These are phyloP conservation scores for Cervus canadensis DNA, from an alignment of 2,113 vertebrate genomes.

Conservation along the genomic window DNA sequence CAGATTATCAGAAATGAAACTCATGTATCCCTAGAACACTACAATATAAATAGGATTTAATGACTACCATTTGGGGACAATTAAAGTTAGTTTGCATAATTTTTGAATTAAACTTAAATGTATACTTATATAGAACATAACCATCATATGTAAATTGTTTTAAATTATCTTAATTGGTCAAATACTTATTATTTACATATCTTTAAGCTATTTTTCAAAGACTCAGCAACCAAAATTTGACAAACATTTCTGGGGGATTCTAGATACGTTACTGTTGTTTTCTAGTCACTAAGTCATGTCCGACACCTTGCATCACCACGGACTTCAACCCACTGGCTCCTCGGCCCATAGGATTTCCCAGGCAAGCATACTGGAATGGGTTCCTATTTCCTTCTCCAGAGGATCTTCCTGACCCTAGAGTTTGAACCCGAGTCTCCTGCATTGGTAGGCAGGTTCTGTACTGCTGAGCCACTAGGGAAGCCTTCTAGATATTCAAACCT, in stretches of 20 bases:
- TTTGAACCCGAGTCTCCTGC: background rate
- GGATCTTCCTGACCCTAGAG: background rate
- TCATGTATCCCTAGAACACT: background rate
- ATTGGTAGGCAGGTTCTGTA: background rate
- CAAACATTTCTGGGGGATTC: background rate
- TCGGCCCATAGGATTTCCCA: background rate
- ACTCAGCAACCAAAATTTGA: background rate
- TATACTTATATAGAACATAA: background rate
- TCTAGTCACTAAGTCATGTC: background rate
- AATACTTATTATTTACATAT: constrained; percentile 7
- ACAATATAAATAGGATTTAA: constrained; percentile 35
- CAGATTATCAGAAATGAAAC: constrained; percentile 15
- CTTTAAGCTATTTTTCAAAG: background rate
- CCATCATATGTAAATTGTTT: background rate
- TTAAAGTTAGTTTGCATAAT: constrained; percentile 8
- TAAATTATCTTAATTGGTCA: constrained; percentile 32
- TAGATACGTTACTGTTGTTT: background rate
- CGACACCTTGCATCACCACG: background rate
- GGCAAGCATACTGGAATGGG: background rate
- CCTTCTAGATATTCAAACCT: background rate
- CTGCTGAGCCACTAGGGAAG: background rate
- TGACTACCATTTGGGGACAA: background rate
- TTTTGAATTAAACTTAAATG: constrained; percentile 35
- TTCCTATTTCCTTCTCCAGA: background rate
- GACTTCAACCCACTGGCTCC: background rate